Conservation (phyloP, 2,888 invertebrate genomes). For the Leptothorax acervorum region DNA sequence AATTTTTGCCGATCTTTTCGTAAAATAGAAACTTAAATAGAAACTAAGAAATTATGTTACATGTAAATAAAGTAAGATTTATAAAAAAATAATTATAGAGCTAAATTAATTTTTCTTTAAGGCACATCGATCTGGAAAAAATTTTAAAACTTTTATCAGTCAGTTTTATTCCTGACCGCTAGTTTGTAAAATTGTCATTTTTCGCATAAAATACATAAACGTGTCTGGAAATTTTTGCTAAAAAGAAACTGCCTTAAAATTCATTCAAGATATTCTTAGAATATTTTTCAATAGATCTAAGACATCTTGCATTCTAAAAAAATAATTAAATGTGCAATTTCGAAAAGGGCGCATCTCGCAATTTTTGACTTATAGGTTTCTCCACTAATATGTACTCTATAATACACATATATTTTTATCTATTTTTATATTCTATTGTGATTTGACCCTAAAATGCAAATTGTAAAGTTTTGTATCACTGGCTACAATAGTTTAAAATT, state of each 20-base stretch:
- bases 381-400: too few species aligned
- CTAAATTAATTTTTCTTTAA: not conserved
- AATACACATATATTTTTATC: too few species aligned
- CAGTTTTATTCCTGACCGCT: not conserved
- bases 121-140: not conserved
- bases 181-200: not conserved
- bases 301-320: not conserved
- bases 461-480: too few species aligned
- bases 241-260: not conserved
- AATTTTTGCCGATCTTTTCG: not conserved
- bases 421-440: too few species aligned
- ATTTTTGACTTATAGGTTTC: too few species aligned
- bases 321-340: not conserved
- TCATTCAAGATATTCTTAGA: not conserved
- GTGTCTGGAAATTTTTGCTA: not conserved
- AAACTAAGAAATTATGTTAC: not conserved
- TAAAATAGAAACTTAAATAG: not conserved
- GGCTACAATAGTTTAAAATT: too few species aligned
- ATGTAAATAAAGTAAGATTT: not conserved
- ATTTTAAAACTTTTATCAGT: not conserved
- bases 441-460: too few species aligned
- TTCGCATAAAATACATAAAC: not conserved
- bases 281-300: not conserved
- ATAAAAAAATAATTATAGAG: not conserved
- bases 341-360: too few species aligned